A percentile compares a stretch with the other conserved stretches of the same genome.
phyloP scores from a whole-genome alignment of 92 coral and sea anemone genomes.

The Actinostola sp. region DNA sequence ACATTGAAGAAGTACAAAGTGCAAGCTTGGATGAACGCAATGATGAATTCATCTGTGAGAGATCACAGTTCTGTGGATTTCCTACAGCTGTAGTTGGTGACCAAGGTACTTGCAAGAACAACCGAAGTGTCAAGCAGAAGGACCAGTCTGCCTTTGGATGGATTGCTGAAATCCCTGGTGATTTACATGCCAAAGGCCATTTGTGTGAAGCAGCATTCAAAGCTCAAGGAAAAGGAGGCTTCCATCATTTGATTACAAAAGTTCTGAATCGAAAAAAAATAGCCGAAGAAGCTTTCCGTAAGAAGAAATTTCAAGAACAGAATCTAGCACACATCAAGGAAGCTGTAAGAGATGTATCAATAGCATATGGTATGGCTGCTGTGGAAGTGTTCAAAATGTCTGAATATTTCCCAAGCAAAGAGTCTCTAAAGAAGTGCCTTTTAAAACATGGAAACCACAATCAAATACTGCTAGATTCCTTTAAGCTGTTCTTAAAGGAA shows the following conservation, averaged over 20 bases:
- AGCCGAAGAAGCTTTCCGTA: slow-evolving; percentile 44
- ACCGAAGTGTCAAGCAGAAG: slow-evolving; percentile 23
- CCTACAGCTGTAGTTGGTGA: slow-evolving; percentile 35
- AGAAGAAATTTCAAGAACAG: slow-evolving; percentile 59
- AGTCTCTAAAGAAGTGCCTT: slow-evolving; percentile 3
- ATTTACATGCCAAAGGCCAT: slow-evolving; percentile 57
- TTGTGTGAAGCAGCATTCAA: slow-evolving; percentile 56
- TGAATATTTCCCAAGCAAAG: slow-evolving; percentile 19
- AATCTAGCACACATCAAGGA: slow-evolving; percentile 43
- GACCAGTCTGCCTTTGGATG: slow-evolving; percentile 38
- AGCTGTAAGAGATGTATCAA: slow-evolving; percentile 39
- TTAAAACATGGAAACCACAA: slow-evolving; percentile 29
- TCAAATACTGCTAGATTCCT: slow-evolving; percentile 15
- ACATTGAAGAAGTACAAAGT: background rate
- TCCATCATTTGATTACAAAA: slow-evolving; percentile 20
- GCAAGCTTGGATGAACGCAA: background rate
- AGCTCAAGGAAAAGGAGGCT: slow-evolving; percentile 31
- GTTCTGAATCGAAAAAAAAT: slow-evolving; percentile 46
- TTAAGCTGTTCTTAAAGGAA: slow-evolving; percentile 26
- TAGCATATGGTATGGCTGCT: slow-evolving; percentile 42
- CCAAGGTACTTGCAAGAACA: slow-evolving; percentile 42
- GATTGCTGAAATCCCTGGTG: slow-evolving; percentile 57
- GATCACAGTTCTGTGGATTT: slow-evolving; percentile 18
- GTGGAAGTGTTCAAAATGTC: slow-evolving; percentile 15
- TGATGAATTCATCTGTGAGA: slow-evolving; percentile 3